phyloP scores from a whole-genome alignment of 2,113 vertebrate species.

The Microtus richardsoni region DNA sequence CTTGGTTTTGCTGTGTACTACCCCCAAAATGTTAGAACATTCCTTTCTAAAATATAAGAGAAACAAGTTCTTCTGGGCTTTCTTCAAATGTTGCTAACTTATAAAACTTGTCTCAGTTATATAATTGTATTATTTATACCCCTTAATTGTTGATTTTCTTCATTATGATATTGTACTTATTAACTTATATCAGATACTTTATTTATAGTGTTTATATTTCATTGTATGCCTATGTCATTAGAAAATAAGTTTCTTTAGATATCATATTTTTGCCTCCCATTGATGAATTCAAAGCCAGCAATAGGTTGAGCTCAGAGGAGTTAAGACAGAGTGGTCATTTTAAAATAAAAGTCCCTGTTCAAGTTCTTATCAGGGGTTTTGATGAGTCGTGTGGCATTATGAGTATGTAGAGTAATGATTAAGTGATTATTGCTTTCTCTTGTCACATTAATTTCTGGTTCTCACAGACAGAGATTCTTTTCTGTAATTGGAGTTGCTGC shows the following conservation, averaged over 20 bases:
- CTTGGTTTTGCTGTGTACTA: not conserved
- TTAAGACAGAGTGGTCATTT: not conserved
- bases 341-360: not conserved
- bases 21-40: not conserved
- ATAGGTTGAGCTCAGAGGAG: conserved; percentile 33
- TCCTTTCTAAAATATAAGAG: not conserved
- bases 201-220: conserved; percentile 22
- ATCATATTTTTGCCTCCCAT: not conserved
- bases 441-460: conserved; percentile 55
- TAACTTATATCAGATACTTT: not conserved
- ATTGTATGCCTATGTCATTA: not conserved
- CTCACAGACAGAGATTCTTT: not conserved
- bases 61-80: not conserved
- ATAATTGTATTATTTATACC: not conserved
- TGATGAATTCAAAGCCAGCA: not conserved
- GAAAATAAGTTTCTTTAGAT: not conserved
- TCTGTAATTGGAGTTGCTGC: conserved; percentile 42
- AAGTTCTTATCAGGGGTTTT: not conserved
- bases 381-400: not conserved
- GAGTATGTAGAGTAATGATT: not conserved
- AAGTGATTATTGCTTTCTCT: conserved; percentile 40
- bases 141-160: not conserved
- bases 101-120: not conserved
- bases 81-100: not conserved
- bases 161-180: not conserved